Base-by-base conservation (phyloP, 2,113 vertebrate genomes). In the Rhea americana region DNA sequence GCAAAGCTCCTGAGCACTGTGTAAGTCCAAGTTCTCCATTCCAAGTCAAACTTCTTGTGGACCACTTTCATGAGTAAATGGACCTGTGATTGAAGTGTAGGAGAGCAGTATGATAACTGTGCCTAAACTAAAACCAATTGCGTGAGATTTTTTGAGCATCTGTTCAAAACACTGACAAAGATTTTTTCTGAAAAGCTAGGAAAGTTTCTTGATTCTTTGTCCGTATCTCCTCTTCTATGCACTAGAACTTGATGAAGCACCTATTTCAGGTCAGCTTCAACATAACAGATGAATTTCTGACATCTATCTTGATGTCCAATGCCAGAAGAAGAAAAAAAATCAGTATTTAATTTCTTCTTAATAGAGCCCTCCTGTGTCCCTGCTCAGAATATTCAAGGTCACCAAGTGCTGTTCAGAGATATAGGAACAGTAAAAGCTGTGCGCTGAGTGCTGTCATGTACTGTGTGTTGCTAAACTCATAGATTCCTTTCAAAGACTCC, bases 281-380 rank as follows among this genome's bases (percentile, higher is more conserved):
- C 20, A 66, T 53, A 41, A 39, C 14, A 89, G 83, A 89, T 94
- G 50, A 62, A 82, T 83, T 89, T 84, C 77, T 94, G 83, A 45
- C 81, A 84, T 89, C 91, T 94, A 79, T 88, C 83, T 91, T 94
- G 76, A 62, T 66, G 62, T 24, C 41, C 9, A 75, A 50, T 84
- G 75, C 68, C 56, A 83, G 56, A 39, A 30, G 51, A 14, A 14
- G 51, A 14, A 14, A 67, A 72, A 2, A 68, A 89, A 91, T 88
- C 73, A 88, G 90, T 93, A 88, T 93, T 93, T 96, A 81, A 91
- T 94, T 95, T 63, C 77, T 86, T 73, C 73, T 81, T 90, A 89
- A 76, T 68, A 86, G 25, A 88, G 15, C 25, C 50, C 39, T 95
- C 35, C 62, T 37, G 32, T 82, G 53, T 67, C 56, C 80, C 70